Conservation (phyloP, 1,140 invertebrate species). For the Proales similis region DNA sequence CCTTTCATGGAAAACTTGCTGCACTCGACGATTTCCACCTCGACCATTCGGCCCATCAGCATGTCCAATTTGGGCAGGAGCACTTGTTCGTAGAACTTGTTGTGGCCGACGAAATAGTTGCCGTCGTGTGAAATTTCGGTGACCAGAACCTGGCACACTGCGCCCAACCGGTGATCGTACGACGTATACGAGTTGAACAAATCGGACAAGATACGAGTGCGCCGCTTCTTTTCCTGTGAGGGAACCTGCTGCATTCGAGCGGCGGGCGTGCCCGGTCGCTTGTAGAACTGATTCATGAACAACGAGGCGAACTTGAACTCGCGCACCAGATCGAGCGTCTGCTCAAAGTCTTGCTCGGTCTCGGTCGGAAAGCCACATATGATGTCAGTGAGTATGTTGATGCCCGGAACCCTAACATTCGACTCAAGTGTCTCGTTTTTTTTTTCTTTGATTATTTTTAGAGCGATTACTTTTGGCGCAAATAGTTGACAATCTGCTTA, state of each 20-base stretch:
- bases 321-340: conserved; percentile 73
- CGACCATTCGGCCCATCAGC: conserved; percentile 74
- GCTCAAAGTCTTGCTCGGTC: conserved; percentile 78
- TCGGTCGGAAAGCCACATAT: conserved; percentile 98
- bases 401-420: conserved; percentile 63
- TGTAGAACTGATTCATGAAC: conserved; percentile 97
- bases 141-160: conserved; percentile 72
- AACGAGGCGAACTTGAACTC: conserved; percentile 85
- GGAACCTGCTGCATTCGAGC: conserved; percentile 75
- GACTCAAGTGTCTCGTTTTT: conserved; percentile 2
- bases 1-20: conserved; percentile 81
- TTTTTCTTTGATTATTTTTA: background rate
- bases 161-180: conserved; percentile 68
- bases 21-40: conserved; percentile 66
- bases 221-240: conserved; percentile 73
- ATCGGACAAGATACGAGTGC: conserved; percentile 79
- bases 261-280: conserved; percentile 86
- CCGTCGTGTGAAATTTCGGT: conserved; percentile 88
- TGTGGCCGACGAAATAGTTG: conserved; percentile 83
- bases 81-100: conserved; percentile 89
- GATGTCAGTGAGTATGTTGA: conserved; percentile 93
- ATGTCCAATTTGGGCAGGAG: conserved; percentile 60
- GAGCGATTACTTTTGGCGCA: conserved; percentile 59
- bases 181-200: conserved; percentile 84
- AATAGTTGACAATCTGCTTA: conserved; percentile 74